Conservation (phyloP, 2,888 invertebrate species). For the Malthinus seriepunctatus region DNA sequence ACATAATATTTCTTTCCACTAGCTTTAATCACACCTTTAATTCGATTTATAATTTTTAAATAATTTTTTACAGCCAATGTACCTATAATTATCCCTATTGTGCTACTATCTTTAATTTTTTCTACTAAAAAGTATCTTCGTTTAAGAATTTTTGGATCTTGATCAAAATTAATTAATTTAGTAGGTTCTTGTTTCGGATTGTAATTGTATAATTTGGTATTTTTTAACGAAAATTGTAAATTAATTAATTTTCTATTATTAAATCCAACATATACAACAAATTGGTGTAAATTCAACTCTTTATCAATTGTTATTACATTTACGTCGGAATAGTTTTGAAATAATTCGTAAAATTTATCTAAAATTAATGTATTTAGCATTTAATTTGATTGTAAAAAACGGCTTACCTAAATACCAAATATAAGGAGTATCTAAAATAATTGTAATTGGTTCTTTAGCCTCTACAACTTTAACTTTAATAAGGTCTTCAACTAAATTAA, state of each 20-base stretch:
- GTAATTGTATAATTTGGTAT: slow-evolving; percentile 61
- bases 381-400: neutral
- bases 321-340: neutral
- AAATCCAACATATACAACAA: slow-evolving; percentile 59
- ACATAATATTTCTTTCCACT: slow-evolving; percentile 88
- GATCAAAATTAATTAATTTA: slow-evolving; percentile 42
- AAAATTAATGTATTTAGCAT: neutral
- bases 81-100: slow-evolving; percentile 88
- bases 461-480: slow-evolving; percentile 49
- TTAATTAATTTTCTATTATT: slow-evolving; percentile 59
- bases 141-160: slow-evolving; percentile 68
- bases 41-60: slow-evolving; percentile 70
- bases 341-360: neutral
- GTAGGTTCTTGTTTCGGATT: slow-evolving; percentile 56
- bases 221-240: slow-evolving; percentile 52
- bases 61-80: slow-evolving; percentile 85
- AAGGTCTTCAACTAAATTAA: slow-evolving; percentile 50
- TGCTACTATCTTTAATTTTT: slow-evolving; percentile 86
- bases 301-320: neutral
- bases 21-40: slow-evolving; percentile 72
- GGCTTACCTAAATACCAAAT: slow-evolving; percentile 62
- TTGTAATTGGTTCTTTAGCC: slow-evolving; percentile 53
- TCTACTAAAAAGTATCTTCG: slow-evolving; percentile 84
- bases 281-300: slow-evolving; percentile 43
- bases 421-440: slow-evolving; percentile 72